Evolutionary conservation across 2,797 vertebrate species (phyloP), one percentile per base, ranked within the genome.

Genomic region (Nyctibius grandis): DNA sequence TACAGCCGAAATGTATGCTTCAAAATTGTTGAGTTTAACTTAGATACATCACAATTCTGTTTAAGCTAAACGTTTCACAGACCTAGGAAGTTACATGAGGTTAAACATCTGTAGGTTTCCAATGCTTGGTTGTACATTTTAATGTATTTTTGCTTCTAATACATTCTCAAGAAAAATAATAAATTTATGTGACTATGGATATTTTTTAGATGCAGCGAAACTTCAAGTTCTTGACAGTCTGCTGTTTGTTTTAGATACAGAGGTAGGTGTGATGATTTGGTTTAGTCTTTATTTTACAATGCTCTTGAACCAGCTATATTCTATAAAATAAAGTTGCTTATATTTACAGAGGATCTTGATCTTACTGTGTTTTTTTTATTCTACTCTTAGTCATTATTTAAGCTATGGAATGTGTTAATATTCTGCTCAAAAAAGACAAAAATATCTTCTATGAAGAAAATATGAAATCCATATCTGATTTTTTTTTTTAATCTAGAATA

Each of bases 191-290:
- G 34, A 13, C 15, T 57, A 9, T 53, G 80, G 16, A 11, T 69
- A 23, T 97, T 70, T 96, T 85, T 38, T 96, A 99, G 99, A 98
- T 95, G 99, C 98, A 92, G 98, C 95, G 93, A 99, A 99, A 95
- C 98, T 99, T 97, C 98, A 99, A 79, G 97, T 99, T 84, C 97
- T 99, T 94, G 99, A 98, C 86, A 99, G 98, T 89, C 97, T 98
- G 29, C 97, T 99, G 72, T 99, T 99, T 96, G 95, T 99, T 97
- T 98, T 99, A 48, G 98, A 99, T 95, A 98, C 98, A 15, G 98
- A 99, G 97, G 99, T 99, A 98, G 93, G 98, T 91, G 44, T 51
- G 28, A 48, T 40, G 18, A 26, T 73, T 85, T 61, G 23, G 8
- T 31, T 85, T 75, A 34, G 15, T 48, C 26, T 73, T 91, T 4